A percentile compares a stretch with the other conserved stretches of the same genome.
Evolutionary conservation across 1,140 invertebrate genomes (phyloP).

Genomic region (Neoseiulus cucumeris): DNA sequence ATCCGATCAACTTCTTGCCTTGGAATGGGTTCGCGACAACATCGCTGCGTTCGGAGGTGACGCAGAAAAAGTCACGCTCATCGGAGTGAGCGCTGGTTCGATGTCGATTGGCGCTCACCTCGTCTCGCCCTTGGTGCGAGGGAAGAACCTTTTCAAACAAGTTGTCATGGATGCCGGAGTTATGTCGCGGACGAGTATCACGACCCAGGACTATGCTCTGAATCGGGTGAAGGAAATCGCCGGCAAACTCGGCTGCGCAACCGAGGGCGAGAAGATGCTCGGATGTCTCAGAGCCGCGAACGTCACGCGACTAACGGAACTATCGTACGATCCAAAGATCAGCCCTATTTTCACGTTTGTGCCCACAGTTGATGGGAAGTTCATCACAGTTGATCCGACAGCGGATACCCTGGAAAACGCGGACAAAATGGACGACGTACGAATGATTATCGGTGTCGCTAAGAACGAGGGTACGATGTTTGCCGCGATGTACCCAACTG

Average conservation of each 20-base stretch:
- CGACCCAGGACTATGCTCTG: not conserved
- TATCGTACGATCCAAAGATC: not conserved
- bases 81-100: constrained; percentile 31
- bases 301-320: not conserved
- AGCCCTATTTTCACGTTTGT: not conserved
- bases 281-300: not conserved
- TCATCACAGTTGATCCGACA: not conserved
- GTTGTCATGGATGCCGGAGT: not conserved
- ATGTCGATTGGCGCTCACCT: constrained; percentile 25
- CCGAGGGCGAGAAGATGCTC: not conserved
- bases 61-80: constrained; percentile 28
- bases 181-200: not conserved
- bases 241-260: not conserved
- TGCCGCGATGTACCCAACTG: not conserved
- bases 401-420: not conserved
- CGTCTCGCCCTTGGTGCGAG: constrained; percentile 22
- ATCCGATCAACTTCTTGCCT: constrained; percentile 18
- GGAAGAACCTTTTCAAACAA: not conserved
- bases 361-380: not conserved
- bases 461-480: not conserved
- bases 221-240: not conserved
- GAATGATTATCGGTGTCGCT: not conserved
- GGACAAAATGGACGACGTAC: not conserved
- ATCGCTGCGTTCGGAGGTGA: constrained; percentile 21
- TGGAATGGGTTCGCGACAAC: constrained; percentile 20